Conservation (phyloP, 2,888 invertebrate species). For the Hypomecis punctinalis region DNA sequence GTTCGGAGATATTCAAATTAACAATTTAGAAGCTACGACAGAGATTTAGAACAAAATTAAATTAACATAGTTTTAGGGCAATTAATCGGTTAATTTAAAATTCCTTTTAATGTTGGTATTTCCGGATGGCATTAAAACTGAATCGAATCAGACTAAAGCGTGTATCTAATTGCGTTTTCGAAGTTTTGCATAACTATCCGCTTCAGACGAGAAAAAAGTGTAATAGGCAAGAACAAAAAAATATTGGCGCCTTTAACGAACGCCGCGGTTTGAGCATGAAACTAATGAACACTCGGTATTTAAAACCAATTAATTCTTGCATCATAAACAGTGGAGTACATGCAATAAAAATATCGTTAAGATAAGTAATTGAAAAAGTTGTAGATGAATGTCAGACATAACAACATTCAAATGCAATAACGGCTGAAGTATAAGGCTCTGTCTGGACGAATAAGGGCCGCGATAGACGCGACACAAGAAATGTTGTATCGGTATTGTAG, state of each 20-base stretch:
- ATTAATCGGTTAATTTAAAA: conserved; percentile 48
- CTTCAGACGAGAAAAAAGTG: conserved; percentile 52
- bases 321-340: conserved; percentile 36
- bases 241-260: conserved; percentile 24
- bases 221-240: conserved; percentile 32
- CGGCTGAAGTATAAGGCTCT: conserved; percentile 29
- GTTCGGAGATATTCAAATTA: conserved; percentile 46
- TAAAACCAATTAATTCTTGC: conserved; percentile 38
- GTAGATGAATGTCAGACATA: conserved; percentile 33
- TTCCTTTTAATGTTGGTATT: conserved; percentile 59
- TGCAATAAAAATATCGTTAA: conserved; percentile 43
- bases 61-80: conserved; percentile 46
- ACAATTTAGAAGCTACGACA: conserved; percentile 39
- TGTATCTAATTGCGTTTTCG: conserved; percentile 54
- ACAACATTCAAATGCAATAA: conserved; percentile 39
- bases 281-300: conserved; percentile 37
- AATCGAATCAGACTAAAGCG: conserved; percentile 49
- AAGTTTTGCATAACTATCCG: conserved; percentile 62
- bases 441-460: conserved; percentile 34
- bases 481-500: conserved; percentile 35
- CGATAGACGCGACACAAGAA: conserved; percentile 34
- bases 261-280: conserved; percentile 13
- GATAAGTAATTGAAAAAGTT: conserved; percentile 36
- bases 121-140: conserved; percentile 54
- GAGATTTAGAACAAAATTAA: conserved; percentile 38